Evolutionary conservation across 2,888 invertebrate species (phyloP).

Genomic region (Drosophila falleni): DNA sequence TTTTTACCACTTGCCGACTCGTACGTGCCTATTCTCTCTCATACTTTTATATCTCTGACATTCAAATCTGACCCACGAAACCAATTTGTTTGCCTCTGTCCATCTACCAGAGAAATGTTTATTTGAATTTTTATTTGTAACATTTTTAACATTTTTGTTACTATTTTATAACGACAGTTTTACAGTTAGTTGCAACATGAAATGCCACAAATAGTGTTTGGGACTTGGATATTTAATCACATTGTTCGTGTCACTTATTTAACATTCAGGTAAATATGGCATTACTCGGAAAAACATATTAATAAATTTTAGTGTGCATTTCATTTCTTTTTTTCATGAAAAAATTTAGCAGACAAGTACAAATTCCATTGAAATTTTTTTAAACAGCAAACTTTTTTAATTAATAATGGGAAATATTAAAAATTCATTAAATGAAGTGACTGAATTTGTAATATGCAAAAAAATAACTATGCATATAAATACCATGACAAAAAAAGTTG

Average conservation of each 20-base stretch:
- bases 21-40: constrained; percentile 36
- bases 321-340: background rate
- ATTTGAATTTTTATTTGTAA: background rate
- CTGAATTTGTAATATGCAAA: background rate
- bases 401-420: background rate
- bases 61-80: background rate
- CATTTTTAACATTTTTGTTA: constrained; percentile 2
- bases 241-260: background rate
- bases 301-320: background rate
- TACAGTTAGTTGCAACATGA: constrained; percentile 6
- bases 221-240: too few species aligned
- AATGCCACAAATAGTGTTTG: constrained; percentile 2
- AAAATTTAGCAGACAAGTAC: background rate
- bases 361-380: background rate
- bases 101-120: background rate
- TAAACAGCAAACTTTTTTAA: background rate
- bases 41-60: constrained; percentile 3
- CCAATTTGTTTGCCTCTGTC: constrained; percentile 22
- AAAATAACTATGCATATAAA: background rate
- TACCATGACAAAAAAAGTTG: background rate
- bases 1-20: constrained; percentile 51
- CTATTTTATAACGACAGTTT: constrained; percentile 9
- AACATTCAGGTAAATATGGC: too few species aligned
- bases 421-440: background rate
- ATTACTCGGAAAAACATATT: background rate